Conservation (phyloP, 2,888 invertebrate genomes). For the Acleris literana region DNA sequence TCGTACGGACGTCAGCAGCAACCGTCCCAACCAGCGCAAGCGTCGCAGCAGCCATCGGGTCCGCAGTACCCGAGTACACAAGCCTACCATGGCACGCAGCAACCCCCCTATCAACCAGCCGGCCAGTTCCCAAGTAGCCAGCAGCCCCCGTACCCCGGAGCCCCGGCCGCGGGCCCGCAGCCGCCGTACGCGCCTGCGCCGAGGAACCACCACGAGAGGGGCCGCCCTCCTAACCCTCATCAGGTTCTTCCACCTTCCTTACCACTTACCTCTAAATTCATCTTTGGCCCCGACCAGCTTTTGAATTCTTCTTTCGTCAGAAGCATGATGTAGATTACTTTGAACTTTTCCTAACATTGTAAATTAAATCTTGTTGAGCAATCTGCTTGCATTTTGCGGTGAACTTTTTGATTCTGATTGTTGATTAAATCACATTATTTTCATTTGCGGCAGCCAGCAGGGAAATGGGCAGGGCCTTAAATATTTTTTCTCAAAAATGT, state of each 20-base stretch:
- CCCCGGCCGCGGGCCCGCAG: constrained; percentile 53
- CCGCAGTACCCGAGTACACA: constrained; percentile 81
- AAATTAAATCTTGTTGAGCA: constrained; percentile 22
- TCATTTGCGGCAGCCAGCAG: constrained; percentile 17
- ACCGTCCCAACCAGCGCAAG: constrained; percentile 82
- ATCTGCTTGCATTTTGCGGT: constrained; percentile 35
- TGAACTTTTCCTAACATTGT: constrained; percentile 30
- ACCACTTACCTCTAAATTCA: constrained; percentile 31
- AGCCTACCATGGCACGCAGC: constrained; percentile 83
- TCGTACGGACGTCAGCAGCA: constrained; percentile 84
- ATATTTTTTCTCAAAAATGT: too few species aligned
- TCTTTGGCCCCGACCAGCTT: constrained; percentile 32
- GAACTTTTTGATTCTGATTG: constrained; percentile 25
- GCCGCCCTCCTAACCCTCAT: constrained; percentile 80
- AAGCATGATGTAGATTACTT: constrained; percentile 29
- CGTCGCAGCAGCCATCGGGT: constrained; percentile 81
- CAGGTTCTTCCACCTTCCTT: constrained; percentile 56
- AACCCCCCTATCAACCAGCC: constrained; percentile 79
- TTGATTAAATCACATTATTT: constrained; percentile 9
- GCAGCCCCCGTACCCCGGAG: constrained; percentile 66
- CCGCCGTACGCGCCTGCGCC: constrained; percentile 73
- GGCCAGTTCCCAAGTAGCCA: constrained; percentile 80
- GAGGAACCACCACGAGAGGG: constrained; percentile 80
- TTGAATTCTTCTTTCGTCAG: constrained; percentile 29
- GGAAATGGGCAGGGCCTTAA: constrained; percentile 14